Evolutionary conservation across 2,797 vertebrate species (phyloP), one percentile per base, ranked within the genome.

Genomic region (Channa striata): DNA sequence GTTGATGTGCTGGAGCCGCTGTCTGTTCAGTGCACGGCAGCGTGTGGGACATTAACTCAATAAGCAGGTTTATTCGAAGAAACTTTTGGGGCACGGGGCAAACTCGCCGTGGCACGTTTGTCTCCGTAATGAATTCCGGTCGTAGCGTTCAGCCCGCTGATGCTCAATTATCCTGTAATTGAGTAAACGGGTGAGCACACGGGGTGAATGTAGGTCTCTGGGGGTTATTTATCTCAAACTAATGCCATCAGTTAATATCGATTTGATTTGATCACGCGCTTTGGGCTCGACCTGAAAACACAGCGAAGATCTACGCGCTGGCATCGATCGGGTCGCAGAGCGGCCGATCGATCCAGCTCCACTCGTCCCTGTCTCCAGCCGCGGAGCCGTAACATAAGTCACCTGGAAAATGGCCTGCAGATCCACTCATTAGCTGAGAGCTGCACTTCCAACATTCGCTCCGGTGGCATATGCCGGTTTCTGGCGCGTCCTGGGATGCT

Each of bases 401-500:
- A 88, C 86, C 84, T 86, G 89, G 84, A 90, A 83, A 87, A 78
- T 12, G 23, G 75, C 82, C 80, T 14, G 73, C 78, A 74, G 85
- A 76, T 78, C 78, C 56, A 19, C 50, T 84, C 90, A 81, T 90
- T 84, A 89, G 78, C 90, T 70, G 85, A 87, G 78, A 49, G 43
- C 23, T 79, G 89, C 84, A 81, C 77, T 81, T 83, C 75, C 86
- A 84, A 68, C 87, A 66, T 92, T 87, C 88, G 85, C 85, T 88
- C 87, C 78, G 87, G 88, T 90, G 82, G 77, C 89, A 87, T 89
- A 89, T 90, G 91, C 80, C 89, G 49, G 84, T 84, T 78, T 59
- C 81, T 84, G 87, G 77, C 83, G 44, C 23, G 47, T 72, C 51
- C 54, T 83, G 74, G 14, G 67, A 64, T 21, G 79, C 82, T 69